phyloP scores from a whole-genome alignment of 2,797 vertebrate species.

The Tokudaia tokunoshimensis region DNA sequence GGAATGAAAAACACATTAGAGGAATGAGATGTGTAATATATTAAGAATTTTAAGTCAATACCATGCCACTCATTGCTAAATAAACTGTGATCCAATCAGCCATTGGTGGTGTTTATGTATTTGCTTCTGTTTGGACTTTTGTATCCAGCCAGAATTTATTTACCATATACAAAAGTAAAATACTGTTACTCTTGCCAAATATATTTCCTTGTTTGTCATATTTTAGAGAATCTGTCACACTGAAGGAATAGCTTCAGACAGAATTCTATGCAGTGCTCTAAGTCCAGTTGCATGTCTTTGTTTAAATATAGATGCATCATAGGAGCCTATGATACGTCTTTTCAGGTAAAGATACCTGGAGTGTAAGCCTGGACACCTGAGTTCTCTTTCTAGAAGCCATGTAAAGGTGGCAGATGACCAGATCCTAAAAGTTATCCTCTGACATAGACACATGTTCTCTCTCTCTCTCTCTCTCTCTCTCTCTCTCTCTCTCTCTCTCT shows the following conservation, averaged over 20 bases:
- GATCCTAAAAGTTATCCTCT: background rate
- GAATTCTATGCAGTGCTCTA: background rate
- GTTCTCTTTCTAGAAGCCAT: background rate
- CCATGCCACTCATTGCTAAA: background rate
- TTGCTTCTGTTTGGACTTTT: background rate
- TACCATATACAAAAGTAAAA: background rate
- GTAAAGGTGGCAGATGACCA: background rate
- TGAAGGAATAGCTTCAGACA: background rate
- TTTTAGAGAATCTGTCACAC: background rate
- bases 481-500: background rate
- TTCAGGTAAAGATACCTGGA: background rate
- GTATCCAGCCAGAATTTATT: constrained; percentile 1
- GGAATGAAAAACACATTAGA: background rate
- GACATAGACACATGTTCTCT: background rate
- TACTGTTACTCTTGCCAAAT: background rate
- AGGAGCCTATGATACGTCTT: no score
- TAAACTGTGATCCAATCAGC: background rate
- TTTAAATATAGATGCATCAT: background rate
- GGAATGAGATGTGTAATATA: background rate
- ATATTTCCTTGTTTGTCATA: background rate
- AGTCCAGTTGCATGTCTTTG: background rate
- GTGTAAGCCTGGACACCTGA: background rate
- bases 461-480: background rate
- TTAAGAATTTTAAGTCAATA: background rate
- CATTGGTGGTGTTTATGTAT: background rate